These are phyloP conservation scores for Neopipo cinnamomea DNA, from an alignment of 2,113 vertebrate genomes.

Conservation along the genomic window DNA sequence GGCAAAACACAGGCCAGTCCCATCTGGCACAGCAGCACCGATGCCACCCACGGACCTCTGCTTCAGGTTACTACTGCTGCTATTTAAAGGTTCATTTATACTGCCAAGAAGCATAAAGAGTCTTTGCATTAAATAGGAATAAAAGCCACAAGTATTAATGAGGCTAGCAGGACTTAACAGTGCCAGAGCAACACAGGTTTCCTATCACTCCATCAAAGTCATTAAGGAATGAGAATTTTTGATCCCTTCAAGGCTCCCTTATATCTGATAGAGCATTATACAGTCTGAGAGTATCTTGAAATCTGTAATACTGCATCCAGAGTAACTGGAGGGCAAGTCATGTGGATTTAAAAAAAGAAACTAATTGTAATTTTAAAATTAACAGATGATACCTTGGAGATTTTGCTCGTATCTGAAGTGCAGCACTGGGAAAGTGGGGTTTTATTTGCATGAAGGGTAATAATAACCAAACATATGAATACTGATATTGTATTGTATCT, in stretches of 20 bases:
- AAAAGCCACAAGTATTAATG: neutral
- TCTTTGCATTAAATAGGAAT: neutral
- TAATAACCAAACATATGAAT: neutral
- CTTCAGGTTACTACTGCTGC: neutral
- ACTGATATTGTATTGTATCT: neutral
- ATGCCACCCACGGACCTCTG: rapidly evolving
- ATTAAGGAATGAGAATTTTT: neutral
- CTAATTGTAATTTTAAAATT: neutral
- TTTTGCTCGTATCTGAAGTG: neutral
- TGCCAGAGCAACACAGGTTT: neutral
- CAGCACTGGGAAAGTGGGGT: neutral
- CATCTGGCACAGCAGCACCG: rapidly evolving
- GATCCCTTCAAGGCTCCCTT: neutral
- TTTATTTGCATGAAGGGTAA: neutral
- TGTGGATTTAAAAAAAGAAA: neutral
- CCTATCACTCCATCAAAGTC: neutral
- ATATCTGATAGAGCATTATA: neutral
- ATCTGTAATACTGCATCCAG: neutral
- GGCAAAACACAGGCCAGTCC: neutral
- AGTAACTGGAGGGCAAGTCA: neutral
- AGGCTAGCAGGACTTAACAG: neutral
- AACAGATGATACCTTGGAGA: neutral
- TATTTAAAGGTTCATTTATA: neutral
- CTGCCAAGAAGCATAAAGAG: neutral
- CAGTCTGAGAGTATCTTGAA: neutral